Conservation (phyloP, 2,797 vertebrate genomes). For the Dromococcyx pavoninus region DNA sequence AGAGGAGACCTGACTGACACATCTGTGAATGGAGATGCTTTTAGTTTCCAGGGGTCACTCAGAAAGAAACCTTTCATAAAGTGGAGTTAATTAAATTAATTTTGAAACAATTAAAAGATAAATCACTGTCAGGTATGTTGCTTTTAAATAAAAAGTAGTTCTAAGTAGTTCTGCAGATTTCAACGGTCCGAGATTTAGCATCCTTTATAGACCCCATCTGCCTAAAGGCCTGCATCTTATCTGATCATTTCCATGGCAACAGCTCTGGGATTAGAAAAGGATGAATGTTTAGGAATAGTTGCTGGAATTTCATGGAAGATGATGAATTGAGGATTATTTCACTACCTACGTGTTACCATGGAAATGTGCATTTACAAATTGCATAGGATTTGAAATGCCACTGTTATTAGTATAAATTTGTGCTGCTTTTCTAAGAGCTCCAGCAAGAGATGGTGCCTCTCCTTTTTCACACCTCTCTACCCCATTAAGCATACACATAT, state of each 20-base stretch:
- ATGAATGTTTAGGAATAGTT: constrained; percentile 79
- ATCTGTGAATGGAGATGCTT: neutral
- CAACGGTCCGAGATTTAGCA: constrained; percentile 73
- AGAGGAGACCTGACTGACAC: neutral
- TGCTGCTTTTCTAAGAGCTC: neutral
- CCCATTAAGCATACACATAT: accelerated
- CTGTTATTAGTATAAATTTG: constrained; percentile 58
- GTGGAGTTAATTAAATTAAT: constrained; percentile 27
- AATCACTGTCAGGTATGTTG: neutral
- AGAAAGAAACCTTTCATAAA: neutral
- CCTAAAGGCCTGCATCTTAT: constrained; percentile 76
- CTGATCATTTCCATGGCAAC: constrained; percentile 86
- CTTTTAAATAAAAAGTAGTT: constrained; percentile 46
- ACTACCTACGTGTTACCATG: constrained; percentile 74
- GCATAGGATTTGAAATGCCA: constrained; percentile 62
- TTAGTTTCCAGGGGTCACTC: neutral
- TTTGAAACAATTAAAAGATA: neutral
- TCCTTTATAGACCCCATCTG: constrained; percentile 69
- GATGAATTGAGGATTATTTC: constrained; percentile 78
- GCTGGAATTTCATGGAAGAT: constrained; percentile 79
- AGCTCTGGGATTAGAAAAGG: constrained; percentile 78
- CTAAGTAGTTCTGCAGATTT: constrained; percentile 29
- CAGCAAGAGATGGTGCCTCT: neutral
- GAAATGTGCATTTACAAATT: constrained; percentile 78
- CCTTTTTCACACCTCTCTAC: neutral